phyloP scores from a whole-genome alignment of 1,140 invertebrate species.

The Micrasema longulum region DNA sequence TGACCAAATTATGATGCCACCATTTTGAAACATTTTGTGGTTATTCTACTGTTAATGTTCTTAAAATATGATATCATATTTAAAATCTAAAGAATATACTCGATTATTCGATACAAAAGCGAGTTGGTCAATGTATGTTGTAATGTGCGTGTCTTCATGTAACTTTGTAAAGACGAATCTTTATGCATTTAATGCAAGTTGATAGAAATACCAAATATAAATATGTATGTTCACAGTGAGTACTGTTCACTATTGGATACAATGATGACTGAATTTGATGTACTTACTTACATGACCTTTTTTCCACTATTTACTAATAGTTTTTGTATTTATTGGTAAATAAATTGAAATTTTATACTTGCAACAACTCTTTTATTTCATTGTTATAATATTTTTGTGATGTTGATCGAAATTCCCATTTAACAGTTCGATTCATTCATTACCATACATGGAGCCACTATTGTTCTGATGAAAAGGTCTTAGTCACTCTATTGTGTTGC shows the following conservation, averaged over 20 bases:
- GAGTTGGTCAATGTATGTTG: constrained; percentile 13
- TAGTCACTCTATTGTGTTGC: too few species aligned
- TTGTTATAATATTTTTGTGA: neutral
- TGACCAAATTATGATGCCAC: constrained; percentile 1
- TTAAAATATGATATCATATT: constrained; percentile 4
- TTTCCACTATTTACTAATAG: constrained; percentile 43
- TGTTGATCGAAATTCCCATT: too few species aligned
- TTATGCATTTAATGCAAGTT: constrained; percentile 41
- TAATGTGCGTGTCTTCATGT: constrained; percentile 17
- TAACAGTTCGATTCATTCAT: too few species aligned
- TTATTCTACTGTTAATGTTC: too few species aligned
- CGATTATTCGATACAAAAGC: constrained; percentile 1
- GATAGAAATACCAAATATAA: constrained; percentile 43
- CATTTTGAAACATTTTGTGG: constrained; percentile 2
- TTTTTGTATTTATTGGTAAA: constrained; percentile 53
- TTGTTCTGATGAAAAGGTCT: too few species aligned
- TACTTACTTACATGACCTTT: constrained; percentile 53
- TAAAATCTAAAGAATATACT: neutral
- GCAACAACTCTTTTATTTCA: constrained; percentile 29
- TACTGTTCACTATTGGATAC: constrained; percentile 36
- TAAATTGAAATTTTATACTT: constrained; percentile 50
- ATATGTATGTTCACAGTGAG: constrained; percentile 34
- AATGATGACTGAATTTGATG: constrained; percentile 48
- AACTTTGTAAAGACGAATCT: constrained; percentile 9
- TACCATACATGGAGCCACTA: too few species aligned